Evolutionary conservation across 2,888 invertebrate species (phyloP).

Genomic region (Drosophila lacicola): DNA sequence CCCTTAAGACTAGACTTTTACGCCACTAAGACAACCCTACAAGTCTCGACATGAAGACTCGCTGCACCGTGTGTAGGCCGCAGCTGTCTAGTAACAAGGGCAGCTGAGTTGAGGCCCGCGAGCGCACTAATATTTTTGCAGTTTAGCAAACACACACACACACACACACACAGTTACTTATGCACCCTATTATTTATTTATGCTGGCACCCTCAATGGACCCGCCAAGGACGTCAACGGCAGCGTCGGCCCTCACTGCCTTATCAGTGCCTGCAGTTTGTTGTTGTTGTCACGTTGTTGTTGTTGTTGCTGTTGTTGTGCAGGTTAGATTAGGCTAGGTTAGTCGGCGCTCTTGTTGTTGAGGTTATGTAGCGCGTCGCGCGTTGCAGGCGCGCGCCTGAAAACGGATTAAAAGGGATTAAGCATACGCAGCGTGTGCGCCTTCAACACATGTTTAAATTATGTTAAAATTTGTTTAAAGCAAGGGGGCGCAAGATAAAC

Average conservation of each 20-base stretch:
- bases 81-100: slow-evolving; percentile 20
- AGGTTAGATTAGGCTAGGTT: slow-evolving; percentile 60
- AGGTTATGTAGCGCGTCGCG: slow-evolving; percentile 64
- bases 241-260: slow-evolving; percentile 35
- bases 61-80: slow-evolving; percentile 9
- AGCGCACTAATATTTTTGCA: slow-evolving; percentile 60
- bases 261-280: slow-evolving; percentile 69
- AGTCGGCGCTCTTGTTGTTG: slow-evolving; percentile 67
- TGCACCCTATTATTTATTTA: slow-evolving; percentile 64
- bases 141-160: slow-evolving; percentile 47
- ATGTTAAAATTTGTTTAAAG: slow-evolving; percentile 79
- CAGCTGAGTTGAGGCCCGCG: slow-evolving; percentile 34
- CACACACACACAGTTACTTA: slow-evolving; percentile 34
- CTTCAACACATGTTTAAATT: slow-evolving; percentile 77
- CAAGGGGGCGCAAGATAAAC: slow-evolving; percentile 33
- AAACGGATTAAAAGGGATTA: slow-evolving; percentile 75
- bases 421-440: slow-evolving; percentile 76
- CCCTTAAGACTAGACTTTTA: slow-evolving; percentile 8
- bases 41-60: not conserved
- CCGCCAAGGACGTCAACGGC: slow-evolving; percentile 50
- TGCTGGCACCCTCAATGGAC: slow-evolving; percentile 61
- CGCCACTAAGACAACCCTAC: not conserved
- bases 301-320: slow-evolving; percentile 40
- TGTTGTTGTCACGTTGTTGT: slow-evolving; percentile 28
- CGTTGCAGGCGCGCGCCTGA: slow-evolving; percentile 60